Evolutionary conservation across 2,888 invertebrate species (phyloP).

Genomic region (Cerastis leucographa): DNA sequence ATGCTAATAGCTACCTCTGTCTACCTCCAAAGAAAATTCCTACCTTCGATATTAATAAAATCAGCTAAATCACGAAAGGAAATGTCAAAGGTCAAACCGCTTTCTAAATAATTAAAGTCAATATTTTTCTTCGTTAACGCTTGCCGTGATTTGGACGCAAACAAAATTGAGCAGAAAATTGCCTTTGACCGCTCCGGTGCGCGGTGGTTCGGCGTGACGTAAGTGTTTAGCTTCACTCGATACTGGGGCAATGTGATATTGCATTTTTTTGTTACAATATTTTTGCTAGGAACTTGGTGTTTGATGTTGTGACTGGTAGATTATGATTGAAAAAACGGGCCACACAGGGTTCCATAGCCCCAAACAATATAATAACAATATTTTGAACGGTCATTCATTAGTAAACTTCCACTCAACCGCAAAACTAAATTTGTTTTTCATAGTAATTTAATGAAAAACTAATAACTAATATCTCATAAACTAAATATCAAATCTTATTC

Average conservation of each 20-base stretch:
- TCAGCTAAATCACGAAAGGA: not conserved
- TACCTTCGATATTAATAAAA: not conserved
- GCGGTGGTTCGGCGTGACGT: constrained; percentile 15
- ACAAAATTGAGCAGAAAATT: constrained; percentile 51
- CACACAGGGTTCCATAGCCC: too few species aligned
- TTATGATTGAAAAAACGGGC: too few species aligned
- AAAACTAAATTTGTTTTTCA: too few species aligned
- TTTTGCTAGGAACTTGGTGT: not conserved
- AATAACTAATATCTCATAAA: too few species aligned
- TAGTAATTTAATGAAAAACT: too few species aligned
- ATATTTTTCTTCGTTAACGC: constrained; percentile 55
- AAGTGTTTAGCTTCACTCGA: constrained; percentile 20
- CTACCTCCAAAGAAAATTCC: not conserved
- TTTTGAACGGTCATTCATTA: too few species aligned
- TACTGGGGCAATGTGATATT: constrained; percentile 29
- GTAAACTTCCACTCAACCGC: too few species aligned
- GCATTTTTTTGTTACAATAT: constrained; percentile 22
- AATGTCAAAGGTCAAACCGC: constrained; percentile 29
- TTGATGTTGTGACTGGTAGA: not conserved
- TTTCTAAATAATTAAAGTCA: constrained; percentile 50
- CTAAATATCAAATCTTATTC: too few species aligned
- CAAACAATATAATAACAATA: too few species aligned
- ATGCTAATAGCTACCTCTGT: not conserved
- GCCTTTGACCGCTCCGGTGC: constrained; percentile 36
- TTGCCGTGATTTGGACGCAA: constrained; percentile 41